phyloP scores from a whole-genome alignment of 2,113 vertebrate genomes.

The Cheirogaleus medius region DNA sequence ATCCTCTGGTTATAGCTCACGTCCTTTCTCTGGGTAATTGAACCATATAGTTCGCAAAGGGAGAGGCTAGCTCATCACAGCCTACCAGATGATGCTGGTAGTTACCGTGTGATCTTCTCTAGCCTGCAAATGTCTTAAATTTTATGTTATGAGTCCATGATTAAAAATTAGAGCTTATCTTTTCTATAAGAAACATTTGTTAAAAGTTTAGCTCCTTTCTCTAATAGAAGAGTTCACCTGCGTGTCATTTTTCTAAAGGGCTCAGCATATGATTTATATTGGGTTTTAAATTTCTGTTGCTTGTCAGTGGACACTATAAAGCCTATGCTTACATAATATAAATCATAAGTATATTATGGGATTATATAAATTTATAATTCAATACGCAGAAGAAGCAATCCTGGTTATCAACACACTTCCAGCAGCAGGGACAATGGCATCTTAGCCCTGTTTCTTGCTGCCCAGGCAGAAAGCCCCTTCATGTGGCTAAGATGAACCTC shows the following conservation, averaged over 20 bases:
- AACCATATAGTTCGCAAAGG: not conserved
- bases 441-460: not conserved
- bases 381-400: not conserved
- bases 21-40: not conserved
- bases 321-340: not conserved
- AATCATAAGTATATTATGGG: not conserved
- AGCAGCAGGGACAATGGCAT: not conserved
- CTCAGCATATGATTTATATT: not conserved
- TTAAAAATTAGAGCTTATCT: not conserved
- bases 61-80: not conserved
- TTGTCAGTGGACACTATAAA: not conserved
- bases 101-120: not conserved
- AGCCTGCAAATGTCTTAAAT: not conserved
- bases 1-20: not conserved
- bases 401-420: not conserved
- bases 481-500: not conserved
- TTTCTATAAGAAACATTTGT: not conserved
- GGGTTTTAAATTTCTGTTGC: not conserved
- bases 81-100: not conserved
- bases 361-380: not conserved
- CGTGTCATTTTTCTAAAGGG: slow-evolving; percentile 12
- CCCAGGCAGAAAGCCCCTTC: not conserved
- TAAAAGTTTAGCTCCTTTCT: not conserved
- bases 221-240: not conserved
- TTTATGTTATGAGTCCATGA: not conserved